Base-by-base conservation (phyloP, 2,113 vertebrate genomes). In the Silurus meridionalis region DNA sequence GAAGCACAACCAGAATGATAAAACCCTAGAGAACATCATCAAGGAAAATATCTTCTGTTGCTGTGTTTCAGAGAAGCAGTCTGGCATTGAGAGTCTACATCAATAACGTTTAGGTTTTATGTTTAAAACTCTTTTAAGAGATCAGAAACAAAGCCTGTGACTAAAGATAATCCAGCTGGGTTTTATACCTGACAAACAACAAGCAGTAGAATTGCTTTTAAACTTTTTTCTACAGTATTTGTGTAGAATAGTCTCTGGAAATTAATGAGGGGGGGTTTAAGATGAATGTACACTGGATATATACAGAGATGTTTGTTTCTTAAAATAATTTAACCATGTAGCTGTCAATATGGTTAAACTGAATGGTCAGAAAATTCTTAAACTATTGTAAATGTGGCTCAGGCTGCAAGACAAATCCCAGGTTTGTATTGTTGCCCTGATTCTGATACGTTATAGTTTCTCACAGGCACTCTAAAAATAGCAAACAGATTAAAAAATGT, bases 211-310 rank as follows among this genome's bases (percentile, higher is more conserved):
- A 46, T 46, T 6, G 60, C 9, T 55, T 60, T 50, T 66, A 58
- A 37, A 74, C 21, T 11, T 61, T 63, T 50, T 37, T 71, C 25
- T 25, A 50, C 5, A 80, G 64, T 80, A 77, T 79, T 88, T 80
- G 74, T 71, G 14, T 77, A 57, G 11, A 82, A 78, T 63, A 88
- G 46, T 86, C 48, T 23, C 66, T 75, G 72, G 5, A 75, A n/a
- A 75, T 75, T 75, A 75, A 23, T 52, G 21, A 75, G 8, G 4
- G n/a, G 9, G n/a, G 9, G 21, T 13, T 75, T 52, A 75, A 48
- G 19, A 1, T 74, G 23, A 37, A 69, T 8, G 15, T 69, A 69
- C 11, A 6, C 25, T 48, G 1, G 13, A 67, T 67, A 9, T 64
- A 23, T 63, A 23, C 21, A 63, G 19, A 2, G 61, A 66, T 25